These are phyloP conservation scores for Centruroides vittatus DNA, from an alignment of 1,140 invertebrate genomes.

Conservation along the genomic window DNA sequence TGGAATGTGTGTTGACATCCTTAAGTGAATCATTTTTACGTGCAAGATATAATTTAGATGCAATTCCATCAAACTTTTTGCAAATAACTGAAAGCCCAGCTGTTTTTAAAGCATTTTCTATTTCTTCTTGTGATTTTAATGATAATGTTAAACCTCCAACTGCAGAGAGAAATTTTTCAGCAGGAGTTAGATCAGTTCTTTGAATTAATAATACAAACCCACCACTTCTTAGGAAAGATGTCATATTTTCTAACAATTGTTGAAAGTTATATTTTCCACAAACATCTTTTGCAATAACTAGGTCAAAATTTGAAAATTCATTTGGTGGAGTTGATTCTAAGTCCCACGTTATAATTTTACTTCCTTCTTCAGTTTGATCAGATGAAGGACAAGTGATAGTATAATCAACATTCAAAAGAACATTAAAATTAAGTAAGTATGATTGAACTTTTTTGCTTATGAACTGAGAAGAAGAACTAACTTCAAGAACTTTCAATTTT, in stretches of 20 bases:
- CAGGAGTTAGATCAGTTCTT: slow-evolving; percentile 35
- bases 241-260: slow-evolving; percentile 22
- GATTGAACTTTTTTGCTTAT: no score
- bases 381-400: slow-evolving; percentile 23
- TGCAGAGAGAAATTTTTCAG: slow-evolving; percentile 21
- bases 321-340: slow-evolving; percentile 15
- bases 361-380: slow-evolving; percentile 23
- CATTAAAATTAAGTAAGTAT: no score
- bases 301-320: slow-evolving; percentile 21
- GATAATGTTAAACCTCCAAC: slow-evolving; percentile 15
- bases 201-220: slow-evolving; percentile 45
- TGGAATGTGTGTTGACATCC: background rate
- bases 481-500: slow-evolving; percentile 63
- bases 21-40: slow-evolving; percentile 10
- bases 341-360: slow-evolving; percentile 25
- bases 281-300: slow-evolving; percentile 27
- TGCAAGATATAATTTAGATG: slow-evolving; percentile 26
- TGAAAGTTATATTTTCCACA: slow-evolving; percentile 26
- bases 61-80: slow-evolving; percentile 23
- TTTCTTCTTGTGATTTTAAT: background rate
- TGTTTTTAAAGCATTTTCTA: slow-evolving; percentile 14
- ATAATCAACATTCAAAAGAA: slow-evolving; percentile 30
- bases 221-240: slow-evolving; percentile 43
- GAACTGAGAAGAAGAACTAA: slow-evolving; percentile 22
- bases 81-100: slow-evolving; percentile 18